Base-by-base conservation (phyloP, 23 tunicate species). In the Botrylloides violaceus region DNA sequence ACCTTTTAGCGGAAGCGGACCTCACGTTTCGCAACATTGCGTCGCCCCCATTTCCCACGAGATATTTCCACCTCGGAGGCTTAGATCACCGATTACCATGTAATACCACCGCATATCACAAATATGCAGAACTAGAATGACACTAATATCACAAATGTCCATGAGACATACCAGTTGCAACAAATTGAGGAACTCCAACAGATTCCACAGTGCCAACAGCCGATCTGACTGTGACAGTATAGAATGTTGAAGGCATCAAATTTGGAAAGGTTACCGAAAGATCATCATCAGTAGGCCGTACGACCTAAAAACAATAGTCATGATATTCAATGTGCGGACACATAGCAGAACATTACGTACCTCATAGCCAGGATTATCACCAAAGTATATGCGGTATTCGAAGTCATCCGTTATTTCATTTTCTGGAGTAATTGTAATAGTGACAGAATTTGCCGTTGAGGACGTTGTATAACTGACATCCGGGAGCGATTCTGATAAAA, bases 141-240 rank as follows among this genome's bases (percentile, higher is more conserved):
- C n/a, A n/a, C n/a, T n/a, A n/a, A n/a, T n/a, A n/a, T n/a, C n/a
- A n/a, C n/a, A n/a, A n/a, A n/a, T n/a, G n/a, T n/a, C n/a, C n/a
- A n/a, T 25, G 71, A 37, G 22, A 36, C 32, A 25, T 64, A 53
- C 61, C 15, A 19, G 75, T 77, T 23, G 66, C 39, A 22, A 24
- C 30, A 7, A 74, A 47, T 49, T 9, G 29, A 6, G 27, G 65
- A 60, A 12, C 15, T 60, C 22, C 15, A 20, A 20, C 32, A 0
- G 26, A n/a, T 25, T 26, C 0, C 0, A 29, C 21, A 15, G 19
- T 25, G 0, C 22, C 18, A 25, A 25, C 65, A 60, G 27, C 65
- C 21, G 65, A 12, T 60, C 18, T 20, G 0, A 60, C 65, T 1
- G 30, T 15, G 19, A 29, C 65, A 24, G n/a, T 18, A 60, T 60